Conservation (phyloP, 2,113 vertebrate genomes). For the Athene cunicularia region DNA sequence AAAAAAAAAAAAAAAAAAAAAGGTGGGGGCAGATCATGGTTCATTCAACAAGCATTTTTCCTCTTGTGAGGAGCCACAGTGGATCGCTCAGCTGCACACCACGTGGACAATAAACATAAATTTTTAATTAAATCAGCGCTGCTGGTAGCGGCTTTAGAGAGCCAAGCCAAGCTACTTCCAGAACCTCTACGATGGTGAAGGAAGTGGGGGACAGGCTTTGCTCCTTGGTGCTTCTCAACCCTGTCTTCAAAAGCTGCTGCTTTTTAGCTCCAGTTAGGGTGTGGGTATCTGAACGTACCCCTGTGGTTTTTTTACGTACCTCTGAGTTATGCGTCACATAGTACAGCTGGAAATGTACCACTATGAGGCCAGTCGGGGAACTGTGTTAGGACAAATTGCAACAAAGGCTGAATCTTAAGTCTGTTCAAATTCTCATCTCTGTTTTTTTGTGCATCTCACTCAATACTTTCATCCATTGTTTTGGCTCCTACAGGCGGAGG, state of each 20-base stretch:
- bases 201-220: neutral
- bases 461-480: neutral
- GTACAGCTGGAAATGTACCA: fast-evolving
- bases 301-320: neutral
- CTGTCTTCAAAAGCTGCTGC: neutral
- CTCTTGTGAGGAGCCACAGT: neutral
- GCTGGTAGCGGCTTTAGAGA: neutral
- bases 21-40: neutral
- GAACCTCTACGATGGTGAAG: neutral
- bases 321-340: fast-evolving
- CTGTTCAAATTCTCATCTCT: neutral
- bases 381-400: neutral
- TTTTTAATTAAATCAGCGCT: neutral
- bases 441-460: neutral
- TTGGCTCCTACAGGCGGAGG: neutral
- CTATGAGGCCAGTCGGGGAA: neutral
- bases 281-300: neutral
- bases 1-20: neutral
- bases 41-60: neutral
- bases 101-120: neutral
- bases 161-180: neutral
- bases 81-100: neutral
- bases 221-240: neutral
- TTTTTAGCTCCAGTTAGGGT: neutral
- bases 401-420: neutral